A percentile compares a stretch with the other conserved stretches of the same genome.
phyloP scores from a whole-genome alignment of 2,888 invertebrate genomes.

The Drosophila algonquin region DNA sequence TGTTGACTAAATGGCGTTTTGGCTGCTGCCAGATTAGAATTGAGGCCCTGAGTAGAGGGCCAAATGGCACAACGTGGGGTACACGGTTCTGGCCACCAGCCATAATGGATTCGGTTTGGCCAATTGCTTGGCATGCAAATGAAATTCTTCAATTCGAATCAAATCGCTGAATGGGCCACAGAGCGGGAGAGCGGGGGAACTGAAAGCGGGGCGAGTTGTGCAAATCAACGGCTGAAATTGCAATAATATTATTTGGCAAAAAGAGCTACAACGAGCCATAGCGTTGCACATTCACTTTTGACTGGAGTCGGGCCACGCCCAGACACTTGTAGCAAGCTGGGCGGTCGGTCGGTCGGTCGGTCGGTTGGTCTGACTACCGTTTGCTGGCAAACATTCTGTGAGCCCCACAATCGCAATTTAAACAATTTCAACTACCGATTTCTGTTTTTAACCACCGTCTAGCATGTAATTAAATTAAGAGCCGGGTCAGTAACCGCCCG shows the following conservation, averaged over 20 bases:
- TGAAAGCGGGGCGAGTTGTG: constrained; percentile 40
- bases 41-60: constrained; percentile 37
- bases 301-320: constrained; percentile 62
- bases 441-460: constrained; percentile 29
- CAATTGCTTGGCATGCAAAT: constrained; percentile 62
- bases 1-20: constrained; percentile 55
- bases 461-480: constrained; percentile 55
- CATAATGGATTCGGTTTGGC: constrained; percentile 41
- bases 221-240: constrained; percentile 62
- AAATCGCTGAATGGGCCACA: constrained; percentile 47
- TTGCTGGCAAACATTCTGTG: constrained; percentile 52
- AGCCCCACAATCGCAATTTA: constrained; percentile 52
- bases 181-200: constrained; percentile 23
- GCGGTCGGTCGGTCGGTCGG: constrained; percentile 16
- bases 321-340: constrained; percentile 57
- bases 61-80: constrained; percentile 42
- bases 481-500: constrained; percentile 33
- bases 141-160: constrained; percentile 53
- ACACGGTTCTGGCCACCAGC: constrained; percentile 55
- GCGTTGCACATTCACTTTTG: constrained; percentile 76
- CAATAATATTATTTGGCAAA: constrained; percentile 66
- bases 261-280: constrained; percentile 40
- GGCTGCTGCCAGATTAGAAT: constrained; percentile 14
- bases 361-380: constrained; percentile 54
- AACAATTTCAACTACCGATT: constrained; percentile 56